Conservation (phyloP, 2,113 vertebrate genomes). For the Heterochromis multidens region DNA sequence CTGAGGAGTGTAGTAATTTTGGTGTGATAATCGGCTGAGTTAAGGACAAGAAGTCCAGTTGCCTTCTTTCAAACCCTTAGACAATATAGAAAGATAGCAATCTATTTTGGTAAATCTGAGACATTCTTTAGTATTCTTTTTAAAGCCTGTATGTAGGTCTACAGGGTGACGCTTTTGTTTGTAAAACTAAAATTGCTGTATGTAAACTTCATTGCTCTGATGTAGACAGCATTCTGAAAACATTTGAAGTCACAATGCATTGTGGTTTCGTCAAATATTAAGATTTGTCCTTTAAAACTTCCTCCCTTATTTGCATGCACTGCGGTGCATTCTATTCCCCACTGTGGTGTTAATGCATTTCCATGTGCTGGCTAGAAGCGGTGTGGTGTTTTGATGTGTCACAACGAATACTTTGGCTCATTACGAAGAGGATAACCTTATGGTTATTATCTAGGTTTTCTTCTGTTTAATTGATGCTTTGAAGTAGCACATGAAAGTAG, state of each 20-base stretch:
- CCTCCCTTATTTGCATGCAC: conserved; percentile 39
- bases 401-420: conserved; percentile 55
- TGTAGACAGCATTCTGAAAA: neutral
- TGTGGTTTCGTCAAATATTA: conserved; percentile 20
- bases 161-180: neutral
- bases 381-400: conserved; percentile 60
- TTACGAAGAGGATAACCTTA: conserved; percentile 58
- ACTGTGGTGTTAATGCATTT: conserved; percentile 43
- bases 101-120: neutral
- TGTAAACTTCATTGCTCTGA: neutral
- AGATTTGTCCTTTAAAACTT: conserved; percentile 19
- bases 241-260: conserved; percentile 16
- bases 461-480: conserved; percentile 68
- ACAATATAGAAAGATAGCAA: too few relatives aligned
- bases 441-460: conserved; percentile 59
- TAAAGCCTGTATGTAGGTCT: neutral
- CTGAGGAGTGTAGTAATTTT: too few relatives aligned
- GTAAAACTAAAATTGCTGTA: neutral
- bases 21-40: too few relatives aligned
- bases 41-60: too few relatives aligned
- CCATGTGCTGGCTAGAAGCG: conserved; percentile 30
- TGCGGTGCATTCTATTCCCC: conserved; percentile 6
- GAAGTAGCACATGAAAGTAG: conserved; percentile 68
- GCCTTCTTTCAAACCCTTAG: too few relatives aligned
- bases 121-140: neutral